These are phyloP conservation scores for Agonopterix heracliana DNA, from an alignment of 2,888 invertebrate species.

Conservation along the genomic window DNA sequence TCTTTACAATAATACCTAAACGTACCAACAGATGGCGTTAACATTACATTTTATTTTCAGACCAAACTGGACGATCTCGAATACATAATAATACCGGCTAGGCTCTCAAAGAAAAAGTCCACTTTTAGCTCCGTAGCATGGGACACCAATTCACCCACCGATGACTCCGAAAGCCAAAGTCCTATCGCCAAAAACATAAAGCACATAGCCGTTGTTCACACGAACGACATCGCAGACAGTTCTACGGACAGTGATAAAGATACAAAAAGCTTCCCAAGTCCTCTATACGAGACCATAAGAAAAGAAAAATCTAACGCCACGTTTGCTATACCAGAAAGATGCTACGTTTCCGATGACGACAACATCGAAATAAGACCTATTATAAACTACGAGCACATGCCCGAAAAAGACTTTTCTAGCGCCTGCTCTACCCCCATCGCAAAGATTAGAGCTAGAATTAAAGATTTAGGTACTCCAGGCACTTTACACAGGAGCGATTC, in stretches of 20 bases:
- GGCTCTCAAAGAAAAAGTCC: constrained; percentile 39
- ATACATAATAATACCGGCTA: constrained; percentile 57
- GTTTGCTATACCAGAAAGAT: constrained; percentile 36
- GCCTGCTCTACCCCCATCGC: constrained; percentile 62
- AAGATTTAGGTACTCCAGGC: constrained; percentile 53
- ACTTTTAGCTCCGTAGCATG: constrained; percentile 47
- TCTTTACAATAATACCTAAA: too few relatives aligned
- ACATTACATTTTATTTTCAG: constrained; percentile 27
- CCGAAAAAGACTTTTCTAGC: constrained; percentile 49
- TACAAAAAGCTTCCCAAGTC: constrained; percentile 39
- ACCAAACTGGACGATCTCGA: constrained; percentile 50
- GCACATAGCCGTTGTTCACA: constrained; percentile 48
- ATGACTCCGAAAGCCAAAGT: constrained; percentile 52
- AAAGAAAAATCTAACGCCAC: constrained; percentile 13
- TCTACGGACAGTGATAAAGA: constrained; percentile 53
- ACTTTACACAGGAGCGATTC: constrained; percentile 62
- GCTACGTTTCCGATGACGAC: constrained; percentile 43
- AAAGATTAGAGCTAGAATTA: constrained; percentile 48
- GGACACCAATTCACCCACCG: constrained; percentile 49
- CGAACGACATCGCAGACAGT: constrained; percentile 21
- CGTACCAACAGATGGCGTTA: too few relatives aligned
- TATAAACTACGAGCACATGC: constrained; percentile 37
- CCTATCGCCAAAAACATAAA: constrained; percentile 33
- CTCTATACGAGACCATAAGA: constrained; percentile 49
- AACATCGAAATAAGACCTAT: constrained; percentile 20